Evolutionary conservation across 2,888 invertebrate species (phyloP).

Genomic region (Epinotia brunnichana): DNA sequence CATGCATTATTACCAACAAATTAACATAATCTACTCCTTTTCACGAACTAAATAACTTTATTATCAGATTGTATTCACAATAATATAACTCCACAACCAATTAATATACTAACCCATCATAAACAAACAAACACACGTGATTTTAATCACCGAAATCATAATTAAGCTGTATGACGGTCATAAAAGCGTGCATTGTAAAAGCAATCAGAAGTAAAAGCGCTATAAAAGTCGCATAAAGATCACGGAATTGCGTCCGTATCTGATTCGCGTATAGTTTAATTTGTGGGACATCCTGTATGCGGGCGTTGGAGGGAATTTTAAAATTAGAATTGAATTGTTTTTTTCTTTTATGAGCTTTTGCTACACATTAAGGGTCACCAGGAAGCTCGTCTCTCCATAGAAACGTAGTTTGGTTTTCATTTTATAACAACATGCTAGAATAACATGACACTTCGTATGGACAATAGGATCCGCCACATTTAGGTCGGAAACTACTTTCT

Average conservation of each 20-base stretch:
- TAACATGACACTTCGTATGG: no score
- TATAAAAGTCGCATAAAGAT: constrained; percentile 31
- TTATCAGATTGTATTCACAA: not conserved
- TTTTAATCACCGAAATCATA: constrained; percentile 18
- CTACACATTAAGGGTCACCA: not conserved
- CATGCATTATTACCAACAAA: no score
- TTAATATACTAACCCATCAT: not conserved
- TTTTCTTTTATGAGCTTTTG: not conserved
- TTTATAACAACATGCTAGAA: no score
- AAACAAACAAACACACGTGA: constrained; percentile 15
- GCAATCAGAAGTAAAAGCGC: constrained; percentile 26
- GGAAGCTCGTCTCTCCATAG: no score
- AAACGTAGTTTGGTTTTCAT: no score
- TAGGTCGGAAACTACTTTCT: no score
- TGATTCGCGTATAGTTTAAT: constrained; percentile 15
- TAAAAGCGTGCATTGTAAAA: constrained; percentile 25
- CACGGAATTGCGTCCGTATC: constrained; percentile 16
- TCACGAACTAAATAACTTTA: not conserved
- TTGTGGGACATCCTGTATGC: not conserved
- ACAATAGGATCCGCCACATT: no score
- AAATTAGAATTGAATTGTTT: constrained; percentile 10
- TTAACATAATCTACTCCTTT: not conserved
- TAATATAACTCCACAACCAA: not conserved
- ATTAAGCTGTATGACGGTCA: constrained; percentile 16
- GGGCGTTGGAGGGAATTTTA: not conserved